Evolutionary conservation across 2,797 vertebrate species (phyloP), one percentile per base, ranked within the genome.

Genomic region (Hyperoplus immaculatus): DNA sequence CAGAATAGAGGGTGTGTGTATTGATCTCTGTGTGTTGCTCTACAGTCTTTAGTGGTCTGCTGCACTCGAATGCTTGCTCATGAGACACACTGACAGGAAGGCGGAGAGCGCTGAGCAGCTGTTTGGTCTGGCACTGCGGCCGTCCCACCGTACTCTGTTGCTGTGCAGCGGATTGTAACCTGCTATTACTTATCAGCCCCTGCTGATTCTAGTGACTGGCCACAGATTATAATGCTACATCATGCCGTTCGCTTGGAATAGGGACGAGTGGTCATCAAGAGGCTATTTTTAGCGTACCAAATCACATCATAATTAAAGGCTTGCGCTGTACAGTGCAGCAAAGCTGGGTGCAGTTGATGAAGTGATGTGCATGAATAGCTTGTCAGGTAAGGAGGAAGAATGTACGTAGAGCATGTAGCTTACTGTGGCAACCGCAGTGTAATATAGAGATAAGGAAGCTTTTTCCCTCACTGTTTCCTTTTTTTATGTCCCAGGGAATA

Each of bases 91-190:
- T 47, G 45, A 58, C 4, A 45, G 43, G 54, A 42, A 63, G 78
- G 72, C 14, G 0, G 51, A 86, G 74, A 88, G 74, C 87, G 89
- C 87, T 84, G 87, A 93, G 82, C 87, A 80, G 79, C 87, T 92
- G 88, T 87, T 90, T 90, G 81, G 74, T 77, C 65, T 77, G 80
- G 79, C 56, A 45, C 54, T 7, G 51, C 50, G 56, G 78, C 67
- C 11, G 15, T 61, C 74, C 81, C 69, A 67, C 71, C 0, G 43
- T 41, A 75, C 81, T 66, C 62, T 60, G 72, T 69, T 76, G 88
- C 81, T 51, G 80, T 76, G 82, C 78, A 75, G 82, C 36, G n/a
- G 80, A 77, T 53, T 72, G 81, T 47, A 92, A 86, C 86, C 81
- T 86, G 75, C 81, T 80, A 81, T 85, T 89, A 83, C 87, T 54